Conservation (phyloP, 2,113 vertebrate species). For the Holacanthus passer region DNA sequence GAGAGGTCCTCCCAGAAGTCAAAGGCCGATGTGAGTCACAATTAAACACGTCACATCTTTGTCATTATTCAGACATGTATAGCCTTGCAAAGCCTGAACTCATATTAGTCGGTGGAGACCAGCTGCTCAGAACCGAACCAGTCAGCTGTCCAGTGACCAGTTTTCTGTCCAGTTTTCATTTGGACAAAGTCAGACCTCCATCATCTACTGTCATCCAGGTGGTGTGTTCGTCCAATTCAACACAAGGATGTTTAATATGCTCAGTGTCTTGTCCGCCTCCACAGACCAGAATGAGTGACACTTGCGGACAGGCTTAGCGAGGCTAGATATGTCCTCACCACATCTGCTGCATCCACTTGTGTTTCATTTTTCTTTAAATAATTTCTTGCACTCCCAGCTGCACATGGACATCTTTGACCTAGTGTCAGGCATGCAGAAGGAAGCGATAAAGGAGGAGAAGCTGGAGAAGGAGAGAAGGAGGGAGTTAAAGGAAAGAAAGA, state of each 20-base stretch:
- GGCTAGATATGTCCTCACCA: neutral
- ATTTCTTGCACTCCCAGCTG: slow-evolving; percentile 78
- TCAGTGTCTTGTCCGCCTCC: neutral
- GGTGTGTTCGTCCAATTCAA: no score
- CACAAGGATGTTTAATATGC: neutral
- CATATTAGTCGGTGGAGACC: neutral
- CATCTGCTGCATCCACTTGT: neutral
- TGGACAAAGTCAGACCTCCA: no score
- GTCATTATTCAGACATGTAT: neutral
- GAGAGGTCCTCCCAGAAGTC: slow-evolving; percentile 95
- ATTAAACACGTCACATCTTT: neutral
- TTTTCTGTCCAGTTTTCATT: no score
- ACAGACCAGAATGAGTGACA: neutral
- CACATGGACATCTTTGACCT: slow-evolving; percentile 87
- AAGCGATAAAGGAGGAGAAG: slow-evolving; percentile 82
- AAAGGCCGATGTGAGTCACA: slow-evolving; percentile 90
- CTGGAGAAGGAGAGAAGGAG: slow-evolving; percentile 84
- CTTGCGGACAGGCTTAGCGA: slow-evolving; percentile 5
- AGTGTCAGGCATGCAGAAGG: slow-evolving; percentile 84
- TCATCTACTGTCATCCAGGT: no score
- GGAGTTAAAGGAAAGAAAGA: slow-evolving; percentile 84
- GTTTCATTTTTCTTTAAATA: slow-evolving; percentile 35
- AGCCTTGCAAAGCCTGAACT: neutral
- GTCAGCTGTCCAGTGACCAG: no score
- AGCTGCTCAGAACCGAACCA: neutral